Base-by-base conservation (phyloP, 2,797 vertebrate genomes). In the Premnoplex brunnescens region DNA sequence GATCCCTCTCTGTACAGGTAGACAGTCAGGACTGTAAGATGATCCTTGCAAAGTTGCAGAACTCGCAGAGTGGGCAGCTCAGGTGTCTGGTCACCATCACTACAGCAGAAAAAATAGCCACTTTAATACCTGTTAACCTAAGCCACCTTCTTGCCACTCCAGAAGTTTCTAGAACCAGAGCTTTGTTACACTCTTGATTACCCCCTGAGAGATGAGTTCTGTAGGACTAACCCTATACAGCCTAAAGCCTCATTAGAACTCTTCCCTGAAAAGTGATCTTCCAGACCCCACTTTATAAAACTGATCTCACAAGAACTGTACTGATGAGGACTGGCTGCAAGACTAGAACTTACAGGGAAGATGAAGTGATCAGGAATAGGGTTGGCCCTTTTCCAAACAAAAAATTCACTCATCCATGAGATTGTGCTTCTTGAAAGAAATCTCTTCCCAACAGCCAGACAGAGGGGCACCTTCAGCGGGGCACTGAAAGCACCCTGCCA, bases 381-480 rank as follows among this genome's bases (percentile, higher is more conserved):
- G 17, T 27, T 32, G 37, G 6, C 49, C 30, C 26, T 81, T 56
- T 74, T 79, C 23, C 49, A 79, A 22, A 13, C 26, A 91, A 19
- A 32, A 54, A 92, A 94, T 44, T 37, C 20, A 79, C 20, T 51
- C 28, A 37, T 20, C 30, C 12, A 4, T 17, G 39, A 91, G 66
- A 93, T 79, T 81, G 39, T 78, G 32, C 51, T 76, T 49, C 49
- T 36, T n/a, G 3, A 62, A 75, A 84, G 46, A 69, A 89, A 85
- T 8, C 34, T 81, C n/a, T 23, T 37, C 21, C 43, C 55, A 85
- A 27, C 8, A 41, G 39, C 39, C 84, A 91, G 82, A 60, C 24
- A 92, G 49, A 84, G 51, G 51, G 74, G 83, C 84, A 93, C 91
- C 91, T 95, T 93, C 91, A 96, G 55, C 48, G 46, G 14, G 7